Conservation (phyloP, 2,888 invertebrate species). For the Thalpophila matura region DNA sequence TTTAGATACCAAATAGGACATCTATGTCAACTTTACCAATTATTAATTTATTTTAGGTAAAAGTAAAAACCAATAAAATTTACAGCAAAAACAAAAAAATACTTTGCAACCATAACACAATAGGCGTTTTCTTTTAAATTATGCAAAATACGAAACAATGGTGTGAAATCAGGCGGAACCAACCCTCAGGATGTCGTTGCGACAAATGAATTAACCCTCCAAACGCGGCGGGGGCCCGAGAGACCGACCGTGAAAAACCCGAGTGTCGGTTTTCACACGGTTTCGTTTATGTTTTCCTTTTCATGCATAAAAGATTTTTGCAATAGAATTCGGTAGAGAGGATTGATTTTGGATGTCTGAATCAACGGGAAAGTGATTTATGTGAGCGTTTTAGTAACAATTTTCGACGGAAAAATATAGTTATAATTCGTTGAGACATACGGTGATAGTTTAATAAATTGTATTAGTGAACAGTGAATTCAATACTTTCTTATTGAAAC, state of each 20-base stretch:
- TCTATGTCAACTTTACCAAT: too few relatives aligned
- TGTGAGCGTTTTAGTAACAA: not conserved
- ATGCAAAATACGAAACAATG: constrained; percentile 62
- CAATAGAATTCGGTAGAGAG: constrained; percentile 26
- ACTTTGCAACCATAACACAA: constrained; percentile 2
- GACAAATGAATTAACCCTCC: constrained; percentile 65
- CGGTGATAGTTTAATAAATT: too few relatives aligned
- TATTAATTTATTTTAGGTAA: too few relatives aligned
- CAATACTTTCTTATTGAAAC: too few relatives aligned
- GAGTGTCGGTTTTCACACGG: constrained; percentile 65
- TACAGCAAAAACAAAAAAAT: not conserved
- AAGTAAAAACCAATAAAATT: too few relatives aligned
- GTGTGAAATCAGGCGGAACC: constrained; percentile 62
- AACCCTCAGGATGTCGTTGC: constrained; percentile 56
- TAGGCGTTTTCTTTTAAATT: constrained; percentile 51
- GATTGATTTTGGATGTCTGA: constrained; percentile 34
- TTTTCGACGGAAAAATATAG: not conserved
- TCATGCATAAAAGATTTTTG: constrained; percentile 57
- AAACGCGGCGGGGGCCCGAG: constrained; percentile 56
- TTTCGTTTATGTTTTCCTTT: constrained; percentile 50
- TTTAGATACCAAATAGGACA: too few relatives aligned
- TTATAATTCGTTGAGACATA: too few relatives aligned
- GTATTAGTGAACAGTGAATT: too few relatives aligned
- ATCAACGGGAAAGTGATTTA: not conserved
- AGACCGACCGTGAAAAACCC: constrained; percentile 53